Evolutionary conservation across 2,797 vertebrate genomes (phyloP), one percentile per base, ranked within the genome.

Genomic region (Naso thynnoides): DNA sequence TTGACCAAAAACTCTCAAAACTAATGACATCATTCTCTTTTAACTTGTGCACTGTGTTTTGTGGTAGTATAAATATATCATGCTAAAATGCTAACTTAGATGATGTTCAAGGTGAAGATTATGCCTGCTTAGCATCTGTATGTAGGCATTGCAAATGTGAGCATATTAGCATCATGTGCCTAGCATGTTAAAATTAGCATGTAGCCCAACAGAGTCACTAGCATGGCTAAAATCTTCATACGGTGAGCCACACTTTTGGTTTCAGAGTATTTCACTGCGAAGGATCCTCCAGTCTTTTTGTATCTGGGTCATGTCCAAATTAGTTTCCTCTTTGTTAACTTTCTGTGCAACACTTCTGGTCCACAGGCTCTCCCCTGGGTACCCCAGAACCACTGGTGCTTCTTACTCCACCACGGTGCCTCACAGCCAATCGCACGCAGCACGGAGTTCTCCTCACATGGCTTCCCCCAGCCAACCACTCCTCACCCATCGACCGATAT

Each of bases 371-470:
- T 93, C 98, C 97, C 82, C 91, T 98, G 94, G 97, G 96, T 95
- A 99, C 98, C 94, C 98, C 98, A 95, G 98, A 99, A 96, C 98
- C 98, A 92, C 96, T 98, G 96, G 96, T 99, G 97, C 97, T 99
- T 95, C 96, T 99, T 94, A 97, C 97, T 94, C 97, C 98, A 98
- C 98, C 98, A 88, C 96, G 98, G 96, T 99, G 98, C 97, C 98
- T 99, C 95, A 99, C 96, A 96, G 98, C 98, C 95, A 99, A 99
- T 88, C 96, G 98, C 94, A 99, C 98, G 85, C 98, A 98, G 94
- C 98, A 99, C 92, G 98, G 98, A 86, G 97, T 99, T 85, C 96
- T 99, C 80, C 93, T 99, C 88, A 97, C 98, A 3, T 99, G 98
- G 98, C 97, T 99, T 79, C 97, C 97, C 70, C 98, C 98, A 9